Evolutionary conservation across 2,888 invertebrate species (phyloP).

Genomic region (Rhamphomyia laevipes): DNA sequence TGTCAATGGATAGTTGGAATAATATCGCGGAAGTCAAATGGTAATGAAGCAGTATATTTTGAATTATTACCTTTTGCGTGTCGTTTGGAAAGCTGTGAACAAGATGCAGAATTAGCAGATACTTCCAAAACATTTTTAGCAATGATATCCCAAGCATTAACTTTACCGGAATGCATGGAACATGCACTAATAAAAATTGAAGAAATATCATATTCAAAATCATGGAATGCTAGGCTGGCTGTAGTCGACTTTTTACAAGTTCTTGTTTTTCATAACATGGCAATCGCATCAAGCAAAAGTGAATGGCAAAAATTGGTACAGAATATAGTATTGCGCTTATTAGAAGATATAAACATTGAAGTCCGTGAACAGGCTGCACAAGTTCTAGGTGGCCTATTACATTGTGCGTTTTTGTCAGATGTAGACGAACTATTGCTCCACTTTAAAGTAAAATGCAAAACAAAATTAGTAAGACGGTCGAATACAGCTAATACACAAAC

Average conservation of each 20-base stretch:
- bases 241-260: slow-evolving; percentile 58
- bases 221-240: slow-evolving; percentile 58
- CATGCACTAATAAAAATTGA: slow-evolving; percentile 15
- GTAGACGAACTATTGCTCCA: slow-evolving; percentile 16
- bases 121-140: slow-evolving; percentile 56
- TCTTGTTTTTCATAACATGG: slow-evolving; percentile 60
- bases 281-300: slow-evolving; percentile 42
- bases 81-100: slow-evolving; percentile 62
- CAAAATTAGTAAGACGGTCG: slow-evolving; percentile 11
- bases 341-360: slow-evolving; percentile 62
- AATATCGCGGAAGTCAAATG: slow-evolving; percentile 35
- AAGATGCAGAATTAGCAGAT: slow-evolving; percentile 62
- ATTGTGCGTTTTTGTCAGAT: slow-evolving; percentile 44
- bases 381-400: slow-evolving; percentile 73
- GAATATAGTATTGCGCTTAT: slow-evolving; percentile 51
- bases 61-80: slow-evolving; percentile 51
- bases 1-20: slow-evolving; percentile 39
- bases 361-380: slow-evolving; percentile 73
- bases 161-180: slow-evolving; percentile 20
- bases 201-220: slow-evolving; percentile 27
- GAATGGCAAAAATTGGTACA: slow-evolving; percentile 45
- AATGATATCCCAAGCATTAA: slow-evolving; percentile 46
- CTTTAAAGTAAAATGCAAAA: slow-evolving; percentile 19
- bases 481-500: too few relatives aligned
- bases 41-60: slow-evolving; percentile 45